Evolutionary conservation across 2,797 vertebrate species (phyloP), one percentile per base, ranked within the genome.

Genomic region (Erethizon dorsatum): DNA sequence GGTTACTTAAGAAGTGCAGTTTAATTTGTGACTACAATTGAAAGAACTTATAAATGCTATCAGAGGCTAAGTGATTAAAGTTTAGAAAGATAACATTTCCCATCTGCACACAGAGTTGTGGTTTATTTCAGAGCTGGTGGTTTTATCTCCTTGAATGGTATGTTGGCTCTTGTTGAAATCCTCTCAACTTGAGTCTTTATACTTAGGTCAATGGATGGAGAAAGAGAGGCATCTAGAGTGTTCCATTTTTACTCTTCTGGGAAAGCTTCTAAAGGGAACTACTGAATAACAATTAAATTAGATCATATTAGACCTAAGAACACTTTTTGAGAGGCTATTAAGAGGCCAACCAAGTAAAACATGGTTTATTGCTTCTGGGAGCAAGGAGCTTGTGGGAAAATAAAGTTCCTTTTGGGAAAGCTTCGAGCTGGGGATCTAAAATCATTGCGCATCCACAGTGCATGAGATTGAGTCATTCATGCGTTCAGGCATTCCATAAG

Each of bases 11-110:
- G 85, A 88, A 89, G 73, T 82, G 8, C 9, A 78, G 47, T 90
- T 92, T 94, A 65, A 50, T 52, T 86, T 84, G 24, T 92, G 31
- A 61, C 61, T 87, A 33, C 71, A 69, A 83, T 78, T 71, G 61
- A 95, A 24, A 92, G 50, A 50, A 69, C 37, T 94, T 90, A 17
- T 57, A 63, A 96, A 57, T 73, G 37, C 7, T 56, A 37, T 79
- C 73, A 26, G 31, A 86, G 0, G 14, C 37, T 87, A 78, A 83
- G 57, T 79, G 31, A 65, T 57, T 73, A 47, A 87, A 73, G 77
- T 79, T 88, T 37, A 65, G 47, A 69, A 50, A 65, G 89, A 65
- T 4, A 57, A 1, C 28, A 86, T 90, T 83, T 96, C n/a, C 41
- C 13, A 61, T 47, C 86, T 79, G 20, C 14, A 54, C 26, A 86